phyloP scores from a whole-genome alignment of 2,797 vertebrate species.

The Paedocypris micromegethes region DNA sequence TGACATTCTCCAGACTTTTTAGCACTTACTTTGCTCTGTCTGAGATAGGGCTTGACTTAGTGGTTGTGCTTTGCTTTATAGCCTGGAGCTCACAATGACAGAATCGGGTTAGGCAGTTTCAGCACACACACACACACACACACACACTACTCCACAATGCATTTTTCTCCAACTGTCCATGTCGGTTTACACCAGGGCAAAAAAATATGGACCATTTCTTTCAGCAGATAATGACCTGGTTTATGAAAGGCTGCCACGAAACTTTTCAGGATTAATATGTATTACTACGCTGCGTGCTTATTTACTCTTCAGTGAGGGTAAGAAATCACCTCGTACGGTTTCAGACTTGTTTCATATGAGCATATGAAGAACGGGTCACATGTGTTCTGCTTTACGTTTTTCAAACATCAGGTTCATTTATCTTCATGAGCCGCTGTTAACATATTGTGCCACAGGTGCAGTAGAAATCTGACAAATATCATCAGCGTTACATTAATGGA shows the following conservation, averaged over 20 bases:
- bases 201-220: constrained; percentile 21
- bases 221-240: constrained; percentile 4
- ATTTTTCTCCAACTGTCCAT: constrained; percentile 20
- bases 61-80: constrained; percentile 21
- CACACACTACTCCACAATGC: background rate
- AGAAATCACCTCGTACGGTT: constrained; percentile 16
- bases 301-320: background rate
- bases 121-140: constrained; percentile 3
- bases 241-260: constrained; percentile 1
- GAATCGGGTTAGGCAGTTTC: constrained; percentile 43
- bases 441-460: background rate
- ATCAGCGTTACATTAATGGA: background rate
- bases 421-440: background rate
- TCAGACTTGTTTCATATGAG: constrained; percentile 1
- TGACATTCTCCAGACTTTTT: constrained; percentile 17
- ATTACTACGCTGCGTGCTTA: background rate
- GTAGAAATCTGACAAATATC: background rate
- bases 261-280: background rate
- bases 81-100: constrained; percentile 35
- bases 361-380: constrained; percentile 2
- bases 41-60: constrained; percentile 24
- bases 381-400: constrained; percentile 7
- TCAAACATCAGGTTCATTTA: background rate
- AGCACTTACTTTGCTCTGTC: constrained; percentile 20
- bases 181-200: constrained; percentile 15